Base-by-base conservation (phyloP, 1,140 invertebrate genomes). In the Ridgeia piscesae region DNA sequence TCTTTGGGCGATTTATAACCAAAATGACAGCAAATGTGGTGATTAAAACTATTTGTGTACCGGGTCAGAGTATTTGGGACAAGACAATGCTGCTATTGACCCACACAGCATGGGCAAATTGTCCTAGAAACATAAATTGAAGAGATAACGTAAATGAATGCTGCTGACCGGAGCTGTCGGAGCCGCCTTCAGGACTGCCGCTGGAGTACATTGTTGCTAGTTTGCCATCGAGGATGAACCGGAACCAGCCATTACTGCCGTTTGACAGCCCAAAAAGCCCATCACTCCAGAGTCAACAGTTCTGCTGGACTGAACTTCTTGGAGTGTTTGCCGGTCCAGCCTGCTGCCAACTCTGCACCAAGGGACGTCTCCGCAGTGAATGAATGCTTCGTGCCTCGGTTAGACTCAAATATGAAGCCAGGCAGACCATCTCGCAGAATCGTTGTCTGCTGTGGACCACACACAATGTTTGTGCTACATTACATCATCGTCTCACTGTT, bases 361-460 rank as follows among this genome's bases (percentile, higher is more conserved):
- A 97, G 95, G 0, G 97, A 97, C 0, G 98, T 99, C 97, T 99
- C 99, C 33, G 99, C 99, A n/a, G 98, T 99, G 94, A 99, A 99
- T 0, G 98, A 98, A 95, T 99, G 99, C 95, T 99, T 99, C 0
- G 98, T 99, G 27, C 98, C 98, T 92, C 98, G 97, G 96, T 99
- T 99, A 0, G 98, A 99, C 96, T 99, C 99, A 96, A 99, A 99
- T 93, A 99, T 98, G 96, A 99, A 99, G 88, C 99, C 99, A n/a
- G 98, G 98, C 14, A 99, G 96, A 96, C 99, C 99, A 96, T 99
- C 99, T 93, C 98, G 97, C 33, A 99, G 96, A 95, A 99, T 98
- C 0, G 99, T 99, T 0, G 98, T 98, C 96, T 99, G 98, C 95
- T 98, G 97, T 27, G 94, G 95, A 92, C 91, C 89, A 92, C 14